Percentiles rank a stretch among this genome's conserved stretches.
Evolutionary conservation across 1,140 invertebrate species (phyloP).

Genomic region (Vanessa atalanta): DNA sequence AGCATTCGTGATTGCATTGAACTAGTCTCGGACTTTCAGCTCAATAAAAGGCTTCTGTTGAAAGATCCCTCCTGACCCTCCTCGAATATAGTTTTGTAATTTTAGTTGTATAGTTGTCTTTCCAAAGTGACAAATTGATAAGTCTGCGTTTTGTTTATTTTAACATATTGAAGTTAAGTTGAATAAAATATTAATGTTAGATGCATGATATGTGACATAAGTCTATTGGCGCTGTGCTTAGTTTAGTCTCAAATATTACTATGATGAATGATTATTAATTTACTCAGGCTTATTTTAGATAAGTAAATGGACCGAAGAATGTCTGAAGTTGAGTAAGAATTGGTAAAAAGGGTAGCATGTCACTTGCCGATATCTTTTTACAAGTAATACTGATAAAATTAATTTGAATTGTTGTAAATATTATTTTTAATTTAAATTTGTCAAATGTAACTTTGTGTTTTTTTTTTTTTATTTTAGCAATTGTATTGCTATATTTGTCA

Average conservation of each 20-base stretch:
- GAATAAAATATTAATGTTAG: constrained; percentile 54
- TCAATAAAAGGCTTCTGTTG: constrained; percentile 54
- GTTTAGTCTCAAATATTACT: constrained; percentile 76
- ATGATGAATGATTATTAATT: constrained; percentile 58
- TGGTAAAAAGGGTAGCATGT: constrained; percentile 51
- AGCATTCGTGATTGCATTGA: constrained; percentile 86
- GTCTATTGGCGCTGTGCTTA: constrained; percentile 72
- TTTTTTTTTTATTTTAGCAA: not conserved
- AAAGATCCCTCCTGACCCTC: constrained; percentile 63
- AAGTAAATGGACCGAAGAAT: constrained; percentile 53
- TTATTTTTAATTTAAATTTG: constrained; percentile 13
- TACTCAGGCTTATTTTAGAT: constrained; percentile 57
- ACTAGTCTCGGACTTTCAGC: constrained; percentile 54
- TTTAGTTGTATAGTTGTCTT: constrained; percentile 77
- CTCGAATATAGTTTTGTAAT: constrained; percentile 78
- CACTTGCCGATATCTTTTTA: constrained; percentile 53
- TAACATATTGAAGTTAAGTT: constrained; percentile 60
- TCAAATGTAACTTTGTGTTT: constrained; percentile 1
- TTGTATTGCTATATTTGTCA: not conserved
- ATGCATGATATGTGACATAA: constrained; percentile 61
- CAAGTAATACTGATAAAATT: constrained; percentile 16
- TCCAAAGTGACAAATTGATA: constrained; percentile 80
- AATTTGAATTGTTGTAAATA: constrained; percentile 18
- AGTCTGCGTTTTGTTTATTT: constrained; percentile 77
- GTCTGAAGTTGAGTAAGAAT: constrained; percentile 66